A percentile compares a stretch with the other conserved stretches of the same genome.
phyloP scores from a whole-genome alignment of 2,888 invertebrate genomes.

The Drosophila nr. perissopoda region DNA sequence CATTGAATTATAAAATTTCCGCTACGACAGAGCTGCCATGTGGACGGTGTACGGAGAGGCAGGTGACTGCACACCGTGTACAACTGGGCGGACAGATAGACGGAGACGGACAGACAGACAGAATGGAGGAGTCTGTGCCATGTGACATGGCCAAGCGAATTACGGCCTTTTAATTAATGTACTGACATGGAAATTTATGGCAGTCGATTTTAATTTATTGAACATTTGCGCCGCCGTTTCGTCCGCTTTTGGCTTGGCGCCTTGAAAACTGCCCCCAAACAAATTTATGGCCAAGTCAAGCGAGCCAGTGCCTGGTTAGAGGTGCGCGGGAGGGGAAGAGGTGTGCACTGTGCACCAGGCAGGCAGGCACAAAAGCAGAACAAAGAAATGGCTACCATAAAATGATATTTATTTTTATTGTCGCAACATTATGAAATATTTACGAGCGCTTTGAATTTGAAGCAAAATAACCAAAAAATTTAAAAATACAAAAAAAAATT shows the following conservation, averaged over 20 bases:
- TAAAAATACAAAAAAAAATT: background rate
- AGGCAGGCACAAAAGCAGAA: constrained; percentile 27
- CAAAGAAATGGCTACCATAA: constrained; percentile 71
- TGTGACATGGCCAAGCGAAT: constrained; percentile 66
- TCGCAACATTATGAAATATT: constrained; percentile 77
- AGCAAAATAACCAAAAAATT: constrained; percentile 5
- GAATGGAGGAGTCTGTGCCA: constrained; percentile 9
- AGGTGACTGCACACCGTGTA: constrained; percentile 3
- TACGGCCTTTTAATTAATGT: constrained; percentile 82
- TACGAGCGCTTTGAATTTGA: constrained; percentile 58
- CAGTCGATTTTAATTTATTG: constrained; percentile 81
- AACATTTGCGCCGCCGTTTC: constrained; percentile 53
- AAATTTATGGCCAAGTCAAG: constrained; percentile 67
- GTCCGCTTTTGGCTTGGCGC: constrained; percentile 44
- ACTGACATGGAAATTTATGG: constrained; percentile 81
- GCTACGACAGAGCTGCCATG: constrained; percentile 17
- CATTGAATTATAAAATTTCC: constrained; percentile 58
- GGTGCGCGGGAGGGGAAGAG: background rate
- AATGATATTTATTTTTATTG: constrained; percentile 78
- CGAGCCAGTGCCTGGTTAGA: constrained; percentile 30
- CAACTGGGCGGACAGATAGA: constrained; percentile 22
- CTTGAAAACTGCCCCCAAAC: constrained; percentile 39
- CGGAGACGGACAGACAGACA: constrained; percentile 20
- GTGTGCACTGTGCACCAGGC: background rate
- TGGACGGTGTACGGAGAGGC: background rate